phyloP scores from a whole-genome alignment of 2,888 invertebrate genomes.

The Ophion costatus region DNA sequence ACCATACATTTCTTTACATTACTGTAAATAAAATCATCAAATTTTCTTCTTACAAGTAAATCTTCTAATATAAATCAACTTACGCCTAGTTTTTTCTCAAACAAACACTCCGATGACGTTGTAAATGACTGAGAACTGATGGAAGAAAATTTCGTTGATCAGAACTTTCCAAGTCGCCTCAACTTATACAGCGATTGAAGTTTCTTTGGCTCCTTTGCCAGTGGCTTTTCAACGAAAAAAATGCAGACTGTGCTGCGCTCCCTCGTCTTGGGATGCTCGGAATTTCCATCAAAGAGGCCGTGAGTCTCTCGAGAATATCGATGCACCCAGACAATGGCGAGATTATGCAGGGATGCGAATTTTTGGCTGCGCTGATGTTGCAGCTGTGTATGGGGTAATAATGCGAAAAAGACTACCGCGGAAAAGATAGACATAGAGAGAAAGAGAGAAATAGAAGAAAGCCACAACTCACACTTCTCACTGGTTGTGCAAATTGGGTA shows the following conservation, averaged over 20 bases:
- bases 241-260: constrained; percentile 14
- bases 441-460: constrained; percentile 58
- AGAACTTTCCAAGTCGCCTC: constrained; percentile 25
- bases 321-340: constrained; percentile 42
- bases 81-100: too few species aligned
- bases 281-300: constrained; percentile 18
- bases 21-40: too few species aligned
- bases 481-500: constrained; percentile 45
- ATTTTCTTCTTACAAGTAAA: too few species aligned
- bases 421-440: constrained; percentile 36
- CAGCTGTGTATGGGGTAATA: constrained; percentile 34
- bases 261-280: constrained; percentile 10
- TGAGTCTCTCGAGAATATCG: constrained; percentile 51
- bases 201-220: constrained; percentile 14
- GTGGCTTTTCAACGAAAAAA: constrained; percentile 1
- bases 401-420: constrained; percentile 29
- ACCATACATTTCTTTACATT: too few species aligned
- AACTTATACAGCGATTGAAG: constrained; percentile 50
- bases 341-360: constrained; percentile 8
- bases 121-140: neutral
- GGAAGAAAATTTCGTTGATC: neutral
- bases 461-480: constrained; percentile 41
- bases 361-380: constrained; percentile 31
- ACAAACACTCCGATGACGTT: too few species aligned
- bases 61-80: too few species aligned